phyloP scores from a whole-genome alignment of 1,140 invertebrate species.

The Drosophila burlai region DNA sequence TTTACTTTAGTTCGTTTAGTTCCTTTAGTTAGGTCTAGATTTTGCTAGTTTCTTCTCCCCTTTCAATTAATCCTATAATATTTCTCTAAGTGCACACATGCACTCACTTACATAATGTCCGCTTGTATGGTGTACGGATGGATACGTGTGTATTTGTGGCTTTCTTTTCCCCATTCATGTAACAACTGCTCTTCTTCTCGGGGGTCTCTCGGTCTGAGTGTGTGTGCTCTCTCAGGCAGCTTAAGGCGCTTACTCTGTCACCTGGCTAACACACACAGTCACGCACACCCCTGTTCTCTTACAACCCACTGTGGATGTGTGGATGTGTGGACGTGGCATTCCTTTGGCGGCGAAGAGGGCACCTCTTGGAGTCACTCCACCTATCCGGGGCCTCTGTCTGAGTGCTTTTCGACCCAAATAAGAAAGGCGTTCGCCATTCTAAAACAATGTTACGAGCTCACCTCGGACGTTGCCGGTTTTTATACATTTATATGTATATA shows the following conservation, averaged over 20 bases:
- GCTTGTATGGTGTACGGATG: constrained; percentile 7
- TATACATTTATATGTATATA: background rate
- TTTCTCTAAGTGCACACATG: background rate
- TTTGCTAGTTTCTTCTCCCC: too few relatives aligned
- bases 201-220: constrained; percentile 11
- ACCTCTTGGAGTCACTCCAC: constrained; percentile 24
- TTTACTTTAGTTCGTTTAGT: background rate
- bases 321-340: constrained; percentile 23
- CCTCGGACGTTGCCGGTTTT: constrained; percentile 14
- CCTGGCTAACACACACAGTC: constrained; percentile 62
- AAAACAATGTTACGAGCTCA: constrained; percentile 63
- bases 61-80: background rate
- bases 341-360: constrained; percentile 21
- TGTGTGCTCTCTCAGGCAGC: constrained; percentile 58
- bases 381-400: constrained; percentile 43
- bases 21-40: too few relatives aligned
- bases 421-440: constrained; percentile 55
- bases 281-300: constrained; percentile 12
- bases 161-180: constrained; percentile 40
- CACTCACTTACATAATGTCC: constrained; percentile 11
- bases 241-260: constrained; percentile 81
- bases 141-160: constrained; percentile 8
- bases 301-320: constrained; percentile 5
- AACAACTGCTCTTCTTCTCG: constrained; percentile 26
- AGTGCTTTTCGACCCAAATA: constrained; percentile 79